Conservation (phyloP, 2,113 vertebrate species). For the Neotoma lepida region DNA sequence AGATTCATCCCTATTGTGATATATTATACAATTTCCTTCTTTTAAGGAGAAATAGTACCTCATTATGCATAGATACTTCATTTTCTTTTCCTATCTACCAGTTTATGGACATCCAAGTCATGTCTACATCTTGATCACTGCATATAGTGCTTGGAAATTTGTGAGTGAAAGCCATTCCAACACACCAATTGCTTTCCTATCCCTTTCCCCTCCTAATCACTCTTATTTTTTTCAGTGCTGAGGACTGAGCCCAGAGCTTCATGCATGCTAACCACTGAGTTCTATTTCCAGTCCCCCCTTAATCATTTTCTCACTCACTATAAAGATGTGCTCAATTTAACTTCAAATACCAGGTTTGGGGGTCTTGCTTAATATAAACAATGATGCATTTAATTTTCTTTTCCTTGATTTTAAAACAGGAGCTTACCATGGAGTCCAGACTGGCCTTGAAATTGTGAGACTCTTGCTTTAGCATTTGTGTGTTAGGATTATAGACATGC, state of each 20-base stretch:
- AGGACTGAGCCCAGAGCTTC: too few species aligned
- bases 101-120: background rate
- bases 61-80: background rate
- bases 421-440: background rate
- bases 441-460: background rate
- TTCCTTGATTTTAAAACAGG: background rate
- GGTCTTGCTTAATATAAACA: slow-evolving; percentile 29
- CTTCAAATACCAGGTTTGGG: background rate
- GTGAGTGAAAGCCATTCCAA: background rate
- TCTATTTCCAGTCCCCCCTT: background rate
- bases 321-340: background rate
- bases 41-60: background rate
- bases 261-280: background rate
- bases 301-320: background rate
- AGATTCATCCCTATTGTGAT: too few species aligned
- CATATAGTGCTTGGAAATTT: background rate
- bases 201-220: background rate
- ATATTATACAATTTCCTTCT: background rate
- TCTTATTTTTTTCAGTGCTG: slow-evolving; percentile 4
- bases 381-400: background rate
- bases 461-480: background rate
- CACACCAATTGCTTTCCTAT: background rate
- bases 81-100: background rate
- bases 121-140: background rate
- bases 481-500: background rate